Evolutionary conservation across 2,113 vertebrate species (phyloP), one percentile per base, ranked within the genome.

Genomic region (Poecile atricapillus): DNA sequence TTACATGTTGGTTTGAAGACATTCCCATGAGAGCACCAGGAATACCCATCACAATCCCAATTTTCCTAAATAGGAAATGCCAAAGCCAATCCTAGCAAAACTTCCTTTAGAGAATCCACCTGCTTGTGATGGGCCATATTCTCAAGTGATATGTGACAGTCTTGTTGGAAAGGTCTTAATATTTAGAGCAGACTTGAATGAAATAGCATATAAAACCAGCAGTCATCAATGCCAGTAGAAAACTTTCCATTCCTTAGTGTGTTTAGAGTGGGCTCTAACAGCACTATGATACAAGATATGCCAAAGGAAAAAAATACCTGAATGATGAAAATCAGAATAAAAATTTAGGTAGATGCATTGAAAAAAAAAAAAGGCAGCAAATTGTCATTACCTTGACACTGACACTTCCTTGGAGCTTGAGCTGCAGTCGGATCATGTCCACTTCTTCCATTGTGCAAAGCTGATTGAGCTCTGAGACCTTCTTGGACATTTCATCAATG

Each of bases 401-500:
- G 97, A 99, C 99, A 6, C 99, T 99, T 85, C 99, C 99, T 95
- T 99, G 99, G 33, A 99, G 99, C 81, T 99, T 99, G 50, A 99
- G 98, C 97, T 99, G 99, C 35, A 99, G 98, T 47, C 99, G 97
- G 96, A 99, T 99, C 99, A 99, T 99, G 97, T 99, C 99, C 95
- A 99, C 99, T 35, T 99, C 99, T 35, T 99, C 98, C 98, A 99
- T 98, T 11, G 97, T 98, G 97, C 99, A 99, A 63, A 99, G 98
- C 97, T 99, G 99, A 76, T 99, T 99, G 85, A 99, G 99, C 96
- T 99, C 99, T 1, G 98, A 99, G 70, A 99, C 99, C 71, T 99
- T 99, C 55, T 98, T 99, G 59, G 99, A 99, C 99, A 99, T 99
- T 97, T 99, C 99, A 55, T 99, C 99, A n/a, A 99, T 99, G 0